Conservation (phyloP, 1,140 invertebrate genomes). For the Camponotus floridanus region DNA sequence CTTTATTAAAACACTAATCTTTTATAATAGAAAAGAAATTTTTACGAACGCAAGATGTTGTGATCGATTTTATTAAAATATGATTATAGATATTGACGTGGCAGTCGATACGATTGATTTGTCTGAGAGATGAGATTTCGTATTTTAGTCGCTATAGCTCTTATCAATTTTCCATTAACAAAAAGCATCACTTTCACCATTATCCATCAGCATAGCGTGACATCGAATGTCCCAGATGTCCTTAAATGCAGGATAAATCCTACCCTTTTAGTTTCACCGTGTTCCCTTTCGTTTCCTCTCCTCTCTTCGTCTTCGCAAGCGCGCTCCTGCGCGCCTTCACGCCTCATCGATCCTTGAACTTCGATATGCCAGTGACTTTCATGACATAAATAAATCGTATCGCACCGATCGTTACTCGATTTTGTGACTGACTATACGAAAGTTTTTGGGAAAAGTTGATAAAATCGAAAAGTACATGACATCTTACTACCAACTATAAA, state of each 20-base stretch:
- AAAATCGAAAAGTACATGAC: slow-evolving; percentile 2
- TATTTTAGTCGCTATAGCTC: slow-evolving; percentile 48
- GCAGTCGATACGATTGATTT: slow-evolving; percentile 58
- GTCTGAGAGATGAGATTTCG: slow-evolving; percentile 65
- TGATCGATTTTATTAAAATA: slow-evolving; percentile 77
- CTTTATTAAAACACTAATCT: background rate
- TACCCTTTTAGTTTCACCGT: slow-evolving; percentile 35
- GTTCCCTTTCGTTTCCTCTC: background rate
- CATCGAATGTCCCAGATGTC: slow-evolving; percentile 44
- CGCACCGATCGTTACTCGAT: background rate
- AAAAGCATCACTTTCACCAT: slow-evolving; percentile 49
- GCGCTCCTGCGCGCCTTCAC: slow-evolving; percentile 21
- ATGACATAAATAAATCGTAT: slow-evolving; percentile 41
- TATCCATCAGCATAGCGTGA: slow-evolving; percentile 57
- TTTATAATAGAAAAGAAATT: slow-evolving; percentile 21
- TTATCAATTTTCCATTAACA: slow-evolving; percentile 64
- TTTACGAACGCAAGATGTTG: slow-evolving; percentile 62
- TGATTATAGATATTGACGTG: slow-evolving; percentile 75
- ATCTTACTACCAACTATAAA: background rate
- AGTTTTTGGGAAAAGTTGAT: background rate
- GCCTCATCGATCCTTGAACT: slow-evolving; percentile 44
- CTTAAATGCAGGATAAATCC: slow-evolving; percentile 56
- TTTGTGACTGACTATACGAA: background rate
- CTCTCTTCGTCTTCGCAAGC: slow-evolving; percentile 4
- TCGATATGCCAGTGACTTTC: slow-evolving; percentile 43